Base-by-base conservation (phyloP, 1,140 invertebrate species). In the Leptestheria dahalacensis region DNA sequence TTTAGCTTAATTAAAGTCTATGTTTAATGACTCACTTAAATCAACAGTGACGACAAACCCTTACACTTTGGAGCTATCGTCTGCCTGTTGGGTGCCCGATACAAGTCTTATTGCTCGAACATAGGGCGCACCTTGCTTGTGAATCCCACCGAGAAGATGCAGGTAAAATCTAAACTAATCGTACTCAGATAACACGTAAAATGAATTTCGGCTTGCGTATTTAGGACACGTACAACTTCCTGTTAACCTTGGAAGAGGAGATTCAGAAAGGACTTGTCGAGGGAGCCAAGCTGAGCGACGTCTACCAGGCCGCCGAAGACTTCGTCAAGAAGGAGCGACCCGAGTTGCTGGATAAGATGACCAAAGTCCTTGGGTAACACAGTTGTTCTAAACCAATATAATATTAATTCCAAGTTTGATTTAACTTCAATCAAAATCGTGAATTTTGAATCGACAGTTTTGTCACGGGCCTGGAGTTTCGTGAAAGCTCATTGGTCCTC, bases 71-170 rank as follows among this genome's bases (percentile, higher is more conserved):
- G 94, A 48, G 83, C 91, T 0, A 98, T 99, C 63, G 85, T 96
- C 47, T 96, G 93, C 74, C 90, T 88, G 21, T 73, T 99, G 62
- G 97, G 97, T 23, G 85, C 85, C 15, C 77, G 96, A 55, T 99
- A 97, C 72, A 97, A 96, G 71, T 91, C 86, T 0, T 99, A 99
- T 69, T 99, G 97, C 74, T 95, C 96, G 0, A 99, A 99, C 71
- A 90, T 99, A 66, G 90, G 94, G 12, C 80, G 97, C 58, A 99
- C 97, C n/a, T 76, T 99, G 61, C 74, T 99, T 64, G 92, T 99
- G 1, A 95, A 97, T 75, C 97, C 97, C 6, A 84, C 85, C 1
- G 79, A 86, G 63, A 68, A 76, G 53, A 77, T 84, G 49, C 79
- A 83, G 74, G 78, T 86, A 84, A 69, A 59, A 25, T 41, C 25